Base-by-base conservation (phyloP, 1,140 invertebrate genomes). In the Pantala flavescens region DNA sequence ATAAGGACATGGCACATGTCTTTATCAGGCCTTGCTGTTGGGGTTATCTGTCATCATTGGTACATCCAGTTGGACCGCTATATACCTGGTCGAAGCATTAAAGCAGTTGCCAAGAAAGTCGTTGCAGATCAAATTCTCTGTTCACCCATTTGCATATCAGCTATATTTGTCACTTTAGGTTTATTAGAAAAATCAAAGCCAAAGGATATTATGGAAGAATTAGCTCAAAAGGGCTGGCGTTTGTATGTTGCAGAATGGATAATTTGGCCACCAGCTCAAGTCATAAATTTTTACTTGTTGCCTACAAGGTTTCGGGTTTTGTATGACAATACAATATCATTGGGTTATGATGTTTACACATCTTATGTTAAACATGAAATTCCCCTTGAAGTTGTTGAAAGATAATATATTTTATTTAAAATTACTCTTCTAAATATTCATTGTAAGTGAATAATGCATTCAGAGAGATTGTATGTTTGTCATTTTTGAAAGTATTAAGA, bases 321-420 rank as follows among this genome's bases (percentile, higher is more conserved):
- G 14, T 97, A 95, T 83, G 95, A 97, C 80, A 97, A 93, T 82
- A 88, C 88, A 10, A 91, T 97, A 80, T 96, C 93, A 24, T 84
- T 97, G 79, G 91, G 93, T 12, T 97, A 96, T 84, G 95, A 98
- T 82, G 83, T 93, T 70, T 97, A 95, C 80, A 95, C 93, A n/a
- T 96, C 94, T 24, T 89, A 93, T 82, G 90, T 97, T n/a, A 95
- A 93, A 82, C 88, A 94, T 76, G 80, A 85, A 73, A 81, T 78
- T 24, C 71, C 71, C 23, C 36, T 72, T 24, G 71, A 72, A 72
- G 71, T 36, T 36, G 28, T 36, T 36, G 28, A 36, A 5, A 36
- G 28, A 36, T 36, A 36, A 9, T 36, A 36, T 36, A n/a, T n/a
- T n/a, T n/a, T n/a, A n/a, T n/a, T n/a, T n/a, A n/a, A n/a, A n/a